Base-by-base conservation (phyloP, 1,140 invertebrate genomes). In the Brevipalpus yothersi region DNA sequence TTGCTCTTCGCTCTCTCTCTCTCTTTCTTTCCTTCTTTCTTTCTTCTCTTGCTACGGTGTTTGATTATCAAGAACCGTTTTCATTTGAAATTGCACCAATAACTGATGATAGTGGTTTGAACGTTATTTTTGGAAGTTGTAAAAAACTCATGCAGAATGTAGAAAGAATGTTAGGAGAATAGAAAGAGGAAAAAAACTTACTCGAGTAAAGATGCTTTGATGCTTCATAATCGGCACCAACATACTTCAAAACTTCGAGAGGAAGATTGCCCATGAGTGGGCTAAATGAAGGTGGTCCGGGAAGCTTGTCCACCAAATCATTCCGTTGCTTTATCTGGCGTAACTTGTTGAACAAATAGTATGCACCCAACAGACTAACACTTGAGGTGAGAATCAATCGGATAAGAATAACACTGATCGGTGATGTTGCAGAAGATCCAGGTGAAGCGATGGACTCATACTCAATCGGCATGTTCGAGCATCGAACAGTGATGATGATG, bases 221-320 rank as follows among this genome's bases (percentile, higher is more conserved):
- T n/a, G 55, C 51, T 23, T 56, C 54, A 10, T 23, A 60, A 31
- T 58, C 53, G 15, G 41, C 17, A 10, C 62, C 19, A 12, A 60
- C 21, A 43, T 61, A 41, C 41, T 61, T 61, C 10, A 62, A 9
- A 12, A 62, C 41, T 39, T 62, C 62, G 8, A 56, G 9, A 15
- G 62, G 62, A 41, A 63, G 17, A 45, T 63, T 63, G 15, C 62
- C 62, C 39, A 63, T 12, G 13, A 63, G 23, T 7, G 51, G n/a
- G 47, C 41, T 63, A 9, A 60, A 62, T 15, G 43, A 53, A 41
- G 42, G 54, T 23, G 62, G 62, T 19, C 62, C 62, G 2, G 62
- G 62, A 41, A 63, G n/a, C n/a, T 58, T 17, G 31, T 63, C 55
- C 1, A 63, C 42, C 15, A 57, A 13, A 21, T 57, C 15, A 21